These are phyloP conservation scores for Dendronephthya gigantea DNA, from an alignment of 64 coral and sea anemone genomes.

Conservation along the genomic window DNA sequence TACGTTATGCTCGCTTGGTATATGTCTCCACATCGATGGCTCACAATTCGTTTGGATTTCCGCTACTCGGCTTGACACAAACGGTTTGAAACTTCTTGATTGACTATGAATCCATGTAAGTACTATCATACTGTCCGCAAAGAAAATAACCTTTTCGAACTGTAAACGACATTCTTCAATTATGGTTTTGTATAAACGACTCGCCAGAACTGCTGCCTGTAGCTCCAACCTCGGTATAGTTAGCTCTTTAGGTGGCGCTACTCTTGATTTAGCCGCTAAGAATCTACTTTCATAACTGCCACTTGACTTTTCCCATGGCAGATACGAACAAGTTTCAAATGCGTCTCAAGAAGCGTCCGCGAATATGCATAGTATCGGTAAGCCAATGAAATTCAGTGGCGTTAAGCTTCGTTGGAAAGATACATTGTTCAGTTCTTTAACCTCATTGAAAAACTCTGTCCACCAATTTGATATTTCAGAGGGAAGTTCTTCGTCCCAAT, in stretches of 20 bases:
- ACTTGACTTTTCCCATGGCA: background rate
- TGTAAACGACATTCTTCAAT: background rate
- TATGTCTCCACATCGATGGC: conserved; percentile 2
- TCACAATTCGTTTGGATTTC: background rate
- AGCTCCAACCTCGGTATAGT: background rate
- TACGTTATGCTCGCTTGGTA: background rate
- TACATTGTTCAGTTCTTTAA: conserved; percentile 18
- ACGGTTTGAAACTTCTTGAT: background rate
- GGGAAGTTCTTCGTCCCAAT: conserved; percentile 29
- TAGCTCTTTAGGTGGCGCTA: background rate
- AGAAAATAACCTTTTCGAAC: background rate
- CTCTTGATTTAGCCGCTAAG: background rate
- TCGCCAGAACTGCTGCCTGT: background rate
- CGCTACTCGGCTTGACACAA: background rate
- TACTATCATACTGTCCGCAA: background rate
- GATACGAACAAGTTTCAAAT: conserved; percentile 1
- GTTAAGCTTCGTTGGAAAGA: conserved; percentile 16
- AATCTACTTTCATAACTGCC: background rate
- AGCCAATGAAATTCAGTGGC: background rate
- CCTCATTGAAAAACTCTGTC: conserved; percentile 14
- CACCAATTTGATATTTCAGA: conserved; percentile 10
- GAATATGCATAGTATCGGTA: conserved; percentile 9
- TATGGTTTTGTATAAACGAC: background rate
- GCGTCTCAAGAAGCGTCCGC: conserved; percentile 16
- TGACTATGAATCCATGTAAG: conserved; percentile 9